Evolutionary conservation across 2,113 vertebrate species (phyloP).

Genomic region (Petroica traversi): DNA sequence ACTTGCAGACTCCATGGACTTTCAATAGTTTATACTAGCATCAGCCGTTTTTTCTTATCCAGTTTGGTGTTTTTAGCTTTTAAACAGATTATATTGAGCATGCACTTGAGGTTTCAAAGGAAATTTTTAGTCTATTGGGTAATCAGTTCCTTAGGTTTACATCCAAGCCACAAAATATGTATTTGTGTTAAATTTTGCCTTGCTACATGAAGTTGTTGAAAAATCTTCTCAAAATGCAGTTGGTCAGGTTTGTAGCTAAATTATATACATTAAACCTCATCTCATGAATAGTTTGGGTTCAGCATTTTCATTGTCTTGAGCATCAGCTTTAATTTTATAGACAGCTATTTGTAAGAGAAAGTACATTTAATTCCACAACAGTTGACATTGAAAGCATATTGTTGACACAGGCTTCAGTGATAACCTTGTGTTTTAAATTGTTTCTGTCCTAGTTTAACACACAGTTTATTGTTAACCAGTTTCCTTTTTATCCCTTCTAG

Average conservation of each 20-base stretch:
- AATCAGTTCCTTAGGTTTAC: slow-evolving; percentile 38
- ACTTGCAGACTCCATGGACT: not conserved
- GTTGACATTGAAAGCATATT: not conserved
- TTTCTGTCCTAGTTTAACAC: slow-evolving; percentile 9
- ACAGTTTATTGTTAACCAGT: slow-evolving; percentile 57
- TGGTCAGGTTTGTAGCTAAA: slow-evolving; percentile 18
- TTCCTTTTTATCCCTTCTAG: slow-evolving; percentile 57
- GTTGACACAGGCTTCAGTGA: slow-evolving; percentile 1
- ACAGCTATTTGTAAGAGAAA: not conserved
- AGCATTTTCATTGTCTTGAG: not conserved
- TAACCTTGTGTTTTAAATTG: slow-evolving; percentile 6
- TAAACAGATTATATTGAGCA: not conserved
- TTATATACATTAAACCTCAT: not conserved
- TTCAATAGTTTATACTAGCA: not conserved
- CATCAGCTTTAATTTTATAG: not conserved
- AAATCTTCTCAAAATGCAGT: slow-evolving; percentile 18
- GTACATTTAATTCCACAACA: not conserved
- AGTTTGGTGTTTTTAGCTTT: not conserved
- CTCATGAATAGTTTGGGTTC: not conserved
- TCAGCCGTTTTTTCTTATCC: not conserved
- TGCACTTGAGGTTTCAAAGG: slow-evolving; percentile 35
- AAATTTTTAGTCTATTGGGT: slow-evolving; percentile 44
- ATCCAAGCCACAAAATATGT: slow-evolving; percentile 59
- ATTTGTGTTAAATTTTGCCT: slow-evolving; percentile 44
- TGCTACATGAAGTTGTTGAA: slow-evolving; percentile 21